A percentile compares a stretch with the other conserved stretches of the same genome.
These are phyloP conservation scores for Drosophila asahinai DNA, from an alignment of 1,140 invertebrate species.

Conservation along the genomic window DNA sequence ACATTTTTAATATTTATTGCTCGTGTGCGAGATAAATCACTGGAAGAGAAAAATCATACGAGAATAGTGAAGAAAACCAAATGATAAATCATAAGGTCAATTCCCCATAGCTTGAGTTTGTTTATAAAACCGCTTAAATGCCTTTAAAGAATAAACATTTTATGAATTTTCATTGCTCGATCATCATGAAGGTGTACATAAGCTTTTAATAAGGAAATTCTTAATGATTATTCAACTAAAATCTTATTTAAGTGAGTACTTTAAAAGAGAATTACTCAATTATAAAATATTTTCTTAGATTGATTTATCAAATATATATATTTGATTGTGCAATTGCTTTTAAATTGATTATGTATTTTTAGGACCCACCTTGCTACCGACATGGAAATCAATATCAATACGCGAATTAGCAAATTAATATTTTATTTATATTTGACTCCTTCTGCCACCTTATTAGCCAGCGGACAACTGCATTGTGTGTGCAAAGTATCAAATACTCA, in stretches of 20 bases:
- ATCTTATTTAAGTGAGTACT: neutral
- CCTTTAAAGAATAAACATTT: constrained; percentile 17
- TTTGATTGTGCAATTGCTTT: neutral
- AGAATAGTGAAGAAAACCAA: constrained; percentile 23
- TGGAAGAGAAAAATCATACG: constrained; percentile 15
- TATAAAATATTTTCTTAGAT: too few species aligned
- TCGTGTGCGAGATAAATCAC: constrained; percentile 40
- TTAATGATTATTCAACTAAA: neutral
- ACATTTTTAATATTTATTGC: constrained; percentile 49
- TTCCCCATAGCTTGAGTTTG: constrained; percentile 15
- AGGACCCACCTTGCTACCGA: neutral
- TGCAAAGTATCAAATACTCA: constrained; percentile 21
- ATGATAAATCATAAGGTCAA: constrained; percentile 36
- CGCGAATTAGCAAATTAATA: neutral
- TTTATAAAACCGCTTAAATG: constrained; percentile 30
- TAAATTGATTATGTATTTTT: neutral
- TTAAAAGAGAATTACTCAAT: neutral
- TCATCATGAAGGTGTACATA: constrained; percentile 7
- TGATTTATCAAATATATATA: constrained; percentile 1
- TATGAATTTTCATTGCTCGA: constrained; percentile 12
- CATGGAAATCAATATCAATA: constrained; percentile 8
- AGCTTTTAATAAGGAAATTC: constrained; percentile 2
- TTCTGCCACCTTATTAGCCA: constrained; percentile 6
- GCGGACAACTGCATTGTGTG: constrained; percentile 49
- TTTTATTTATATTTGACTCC: neutral